These are phyloP conservation scores for Adelognathus sp. DNA, from an alignment of 2,888 invertebrate species.

Conservation along the genomic window DNA sequence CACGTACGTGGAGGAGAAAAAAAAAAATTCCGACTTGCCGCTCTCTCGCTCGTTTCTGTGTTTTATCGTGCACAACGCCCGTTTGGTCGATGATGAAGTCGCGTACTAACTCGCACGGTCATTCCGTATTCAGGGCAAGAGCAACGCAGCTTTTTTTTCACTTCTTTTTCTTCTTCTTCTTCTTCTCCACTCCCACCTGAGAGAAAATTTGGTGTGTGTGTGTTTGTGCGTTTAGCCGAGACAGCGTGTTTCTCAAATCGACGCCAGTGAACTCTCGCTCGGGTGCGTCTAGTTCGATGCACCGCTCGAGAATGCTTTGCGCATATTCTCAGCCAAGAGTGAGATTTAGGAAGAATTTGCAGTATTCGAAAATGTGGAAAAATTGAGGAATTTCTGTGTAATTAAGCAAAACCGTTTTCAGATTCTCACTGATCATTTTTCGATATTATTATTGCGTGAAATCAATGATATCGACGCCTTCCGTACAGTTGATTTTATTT, in stretches of 20 bases:
- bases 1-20: not conserved
- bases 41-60: not conserved
- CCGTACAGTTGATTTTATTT: too few relatives aligned
- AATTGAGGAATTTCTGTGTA: too few relatives aligned
- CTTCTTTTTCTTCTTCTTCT: slow-evolving; percentile 15
- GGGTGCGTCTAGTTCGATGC: not conserved
- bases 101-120: slow-evolving; percentile 50
- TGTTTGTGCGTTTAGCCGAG: not conserved
- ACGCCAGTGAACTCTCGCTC: slow-evolving; percentile 8
- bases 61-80: slow-evolving; percentile 39
- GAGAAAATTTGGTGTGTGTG: not conserved
- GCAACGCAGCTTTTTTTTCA: slow-evolving; percentile 18
- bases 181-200: slow-evolving; percentile 18
- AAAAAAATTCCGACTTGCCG: slow-evolving; percentile 8
- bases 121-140: slow-evolving; percentile 68
- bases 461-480: too few relatives aligned
- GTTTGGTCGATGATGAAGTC: slow-evolving; percentile 40
- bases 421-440: too few relatives aligned
- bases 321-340: too few relatives aligned
- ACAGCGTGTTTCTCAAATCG: slow-evolving; percentile 19
- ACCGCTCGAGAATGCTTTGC: not conserved
- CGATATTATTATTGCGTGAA: too few relatives aligned
- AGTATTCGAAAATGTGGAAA: too few relatives aligned
- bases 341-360: too few relatives aligned
- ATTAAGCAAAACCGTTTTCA: too few relatives aligned